A percentile compares a stretch with the other conserved stretches of the same genome.
phyloP scores from a whole-genome alignment of 2,113 vertebrate genomes.

The Mormyrus iriodes region DNA sequence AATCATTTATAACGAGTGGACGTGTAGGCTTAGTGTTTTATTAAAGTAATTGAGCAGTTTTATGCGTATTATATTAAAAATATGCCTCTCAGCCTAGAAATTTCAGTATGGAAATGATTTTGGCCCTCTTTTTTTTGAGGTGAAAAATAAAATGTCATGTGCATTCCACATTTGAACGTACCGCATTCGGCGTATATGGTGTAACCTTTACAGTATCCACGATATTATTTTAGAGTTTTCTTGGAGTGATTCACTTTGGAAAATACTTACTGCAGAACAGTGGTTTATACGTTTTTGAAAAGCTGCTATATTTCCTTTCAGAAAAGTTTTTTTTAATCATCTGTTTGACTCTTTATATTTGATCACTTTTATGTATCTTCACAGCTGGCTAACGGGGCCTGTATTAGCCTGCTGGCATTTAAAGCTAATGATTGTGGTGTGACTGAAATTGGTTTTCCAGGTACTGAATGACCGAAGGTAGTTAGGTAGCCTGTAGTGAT shows the following conservation, averaged over 20 bases:
- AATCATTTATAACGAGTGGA: not conserved
- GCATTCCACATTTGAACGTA: not conserved
- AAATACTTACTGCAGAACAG: not conserved
- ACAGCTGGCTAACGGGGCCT: not conserved
- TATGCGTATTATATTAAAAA: not conserved
- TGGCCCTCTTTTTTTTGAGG: not conserved
- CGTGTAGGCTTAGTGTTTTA: not conserved
- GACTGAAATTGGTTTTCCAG: not conserved
- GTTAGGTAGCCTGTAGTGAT: conserved; percentile 2
- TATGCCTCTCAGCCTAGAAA: not conserved
- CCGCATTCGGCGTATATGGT: not conserved
- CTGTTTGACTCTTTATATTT: not conserved
- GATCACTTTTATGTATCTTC: not conserved
- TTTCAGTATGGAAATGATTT: not conserved
- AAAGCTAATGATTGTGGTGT: not conserved
- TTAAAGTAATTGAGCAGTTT: not conserved
- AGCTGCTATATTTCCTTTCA: not conserved
- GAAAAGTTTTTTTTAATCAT: not conserved
- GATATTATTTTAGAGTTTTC: not conserved
- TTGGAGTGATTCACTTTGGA: not conserved
- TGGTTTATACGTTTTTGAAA: not conserved
- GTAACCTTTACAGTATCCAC: not conserved
- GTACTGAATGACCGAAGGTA: not conserved
- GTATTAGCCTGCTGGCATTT: not conserved
- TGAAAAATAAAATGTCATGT: not conserved